Evolutionary conservation across 2,113 vertebrate species (phyloP).

Genomic region (Orientallactaga bullata): DNA sequence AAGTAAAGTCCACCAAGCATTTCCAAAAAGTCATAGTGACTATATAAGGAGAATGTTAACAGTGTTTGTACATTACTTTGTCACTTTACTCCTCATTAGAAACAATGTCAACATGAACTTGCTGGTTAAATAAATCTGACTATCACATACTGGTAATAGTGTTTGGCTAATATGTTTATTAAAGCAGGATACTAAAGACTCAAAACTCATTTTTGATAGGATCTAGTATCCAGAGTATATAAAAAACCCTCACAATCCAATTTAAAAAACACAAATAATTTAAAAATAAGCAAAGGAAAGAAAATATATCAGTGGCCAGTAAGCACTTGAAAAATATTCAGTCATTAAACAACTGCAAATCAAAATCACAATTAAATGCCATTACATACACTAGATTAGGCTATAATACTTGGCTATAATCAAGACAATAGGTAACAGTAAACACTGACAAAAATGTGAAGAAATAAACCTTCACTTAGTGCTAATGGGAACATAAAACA

Average conservation of each 20-base stretch:
- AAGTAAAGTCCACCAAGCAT: not conserved
- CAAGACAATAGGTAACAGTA: not conserved
- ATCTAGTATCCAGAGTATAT: not conserved
- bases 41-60: too few relatives aligned
- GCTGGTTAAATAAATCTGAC: conserved; percentile 40
- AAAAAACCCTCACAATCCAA: not conserved
- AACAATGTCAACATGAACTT: conserved; percentile 29
- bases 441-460: not conserved
- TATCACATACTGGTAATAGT: not conserved
- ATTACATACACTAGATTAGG: not conserved
- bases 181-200: not conserved
- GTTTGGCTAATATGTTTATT: not conserved
- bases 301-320: not conserved
- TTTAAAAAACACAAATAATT: not conserved
- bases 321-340: not conserved
- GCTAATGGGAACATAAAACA: not conserved
- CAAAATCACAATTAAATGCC: not conserved
- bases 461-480: not conserved
- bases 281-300: conserved; percentile 5
- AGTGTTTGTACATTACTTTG: not conserved
- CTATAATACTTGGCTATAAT: not conserved
- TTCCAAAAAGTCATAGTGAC: not conserved
- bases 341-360: not conserved
- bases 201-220: conserved; percentile 26
- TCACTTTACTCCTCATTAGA: conserved; percentile 16